Percentiles rank a stretch among this genome's conserved stretches.
phyloP scores from a whole-genome alignment of 2,113 vertebrate species.

The Colaptes auratus region DNA sequence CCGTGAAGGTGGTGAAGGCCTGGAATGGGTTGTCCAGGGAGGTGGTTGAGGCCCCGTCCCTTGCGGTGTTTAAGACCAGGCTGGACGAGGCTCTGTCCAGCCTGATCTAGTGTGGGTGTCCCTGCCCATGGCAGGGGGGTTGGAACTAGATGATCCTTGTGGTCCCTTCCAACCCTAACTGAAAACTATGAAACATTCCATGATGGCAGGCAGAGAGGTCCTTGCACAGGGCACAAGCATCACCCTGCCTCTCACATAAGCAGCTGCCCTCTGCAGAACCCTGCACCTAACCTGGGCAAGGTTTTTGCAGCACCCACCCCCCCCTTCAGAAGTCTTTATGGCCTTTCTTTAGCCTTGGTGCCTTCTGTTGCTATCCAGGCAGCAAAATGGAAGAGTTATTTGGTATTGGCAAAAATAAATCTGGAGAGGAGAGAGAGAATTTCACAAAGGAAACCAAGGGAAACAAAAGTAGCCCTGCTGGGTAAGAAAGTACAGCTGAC shows the following conservation, averaged over 20 bases:
- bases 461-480: background rate
- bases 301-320: background rate
- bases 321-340: background rate
- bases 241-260: background rate
- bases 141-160: too few relatives aligned
- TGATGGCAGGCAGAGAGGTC: background rate
- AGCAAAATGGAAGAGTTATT: background rate
- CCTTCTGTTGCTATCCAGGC: background rate
- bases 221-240: background rate
- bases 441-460: constrained; percentile 9
- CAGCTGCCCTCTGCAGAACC: background rate
- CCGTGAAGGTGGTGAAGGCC: too few relatives aligned
- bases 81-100: too few relatives aligned
- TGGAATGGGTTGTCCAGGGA: too few relatives aligned
- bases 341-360: background rate
- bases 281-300: background rate
- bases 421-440: background rate
- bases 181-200: too few relatives aligned
- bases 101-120: too few relatives aligned
- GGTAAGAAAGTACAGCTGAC: background rate
- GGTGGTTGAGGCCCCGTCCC: too few relatives aligned
- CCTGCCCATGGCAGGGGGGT: too few relatives aligned
- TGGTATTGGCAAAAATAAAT: constrained; percentile 27
- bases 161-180: too few relatives aligned
- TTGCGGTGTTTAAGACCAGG: too few relatives aligned